Percentiles rank a stretch among this genome's conserved stretches.
Evolutionary conservation across 2,797 vertebrate species (phyloP).

Genomic region (Danio jaintianensis): DNA sequence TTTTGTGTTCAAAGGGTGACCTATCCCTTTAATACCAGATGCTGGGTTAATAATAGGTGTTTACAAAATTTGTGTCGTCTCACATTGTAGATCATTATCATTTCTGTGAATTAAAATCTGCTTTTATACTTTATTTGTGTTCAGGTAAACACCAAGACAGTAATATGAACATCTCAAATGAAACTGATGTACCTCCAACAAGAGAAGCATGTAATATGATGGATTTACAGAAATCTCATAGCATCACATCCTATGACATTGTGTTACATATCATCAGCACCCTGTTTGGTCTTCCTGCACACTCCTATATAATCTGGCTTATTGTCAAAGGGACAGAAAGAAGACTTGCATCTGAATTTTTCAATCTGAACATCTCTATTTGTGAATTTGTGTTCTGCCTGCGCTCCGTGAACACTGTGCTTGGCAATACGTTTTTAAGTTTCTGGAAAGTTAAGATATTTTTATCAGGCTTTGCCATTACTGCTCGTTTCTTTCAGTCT

Average conservation of each 20-base stretch:
- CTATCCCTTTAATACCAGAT: not conserved
- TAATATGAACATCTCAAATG: conserved; percentile 8
- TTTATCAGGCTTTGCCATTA: not conserved
- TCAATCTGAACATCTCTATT: conserved; percentile 37
- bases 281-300: conserved; percentile 40
- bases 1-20: too few relatives aligned
- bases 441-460: not conserved
- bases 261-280: not conserved
- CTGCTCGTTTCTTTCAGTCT: conserved; percentile 48
- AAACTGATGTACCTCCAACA: not conserved
- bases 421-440: fast-evolving
- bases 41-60: too few relatives aligned
- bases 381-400: conserved; percentile 38
- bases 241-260: not conserved
- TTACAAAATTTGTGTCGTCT: not conserved
- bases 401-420: not conserved
- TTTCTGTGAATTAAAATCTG: not conserved
- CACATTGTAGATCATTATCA: not conserved
- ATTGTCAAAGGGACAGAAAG: not conserved
- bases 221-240: not conserved
- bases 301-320: conserved; percentile 50
- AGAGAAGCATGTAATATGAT: not conserved
- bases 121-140: not conserved
- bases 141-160: not conserved
- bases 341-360: conserved; percentile 39